Conservation (phyloP, 2,113 vertebrate species). For the Ailuropoda melanoleuca region DNA sequence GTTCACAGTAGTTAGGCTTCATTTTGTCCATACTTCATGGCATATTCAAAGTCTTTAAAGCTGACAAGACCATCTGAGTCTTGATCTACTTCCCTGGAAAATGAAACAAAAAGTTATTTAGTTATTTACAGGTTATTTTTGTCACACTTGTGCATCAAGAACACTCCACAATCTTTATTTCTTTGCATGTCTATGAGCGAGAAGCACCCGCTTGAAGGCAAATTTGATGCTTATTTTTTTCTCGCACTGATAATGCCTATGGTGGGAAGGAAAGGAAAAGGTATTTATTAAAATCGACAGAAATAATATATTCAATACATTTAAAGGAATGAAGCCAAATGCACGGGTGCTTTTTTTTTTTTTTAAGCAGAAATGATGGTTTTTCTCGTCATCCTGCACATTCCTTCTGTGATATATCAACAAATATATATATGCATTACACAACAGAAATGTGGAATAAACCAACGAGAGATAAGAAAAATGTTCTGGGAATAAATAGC, state of each 20-base stretch:
- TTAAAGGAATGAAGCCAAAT: slow-evolving; percentile 20
- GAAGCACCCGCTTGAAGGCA: background rate
- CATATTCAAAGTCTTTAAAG: slow-evolving; percentile 89
- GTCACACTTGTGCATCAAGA: background rate
- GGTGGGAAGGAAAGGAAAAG: background rate
- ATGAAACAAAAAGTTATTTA: slow-evolving; percentile 61
- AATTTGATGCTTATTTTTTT: background rate
- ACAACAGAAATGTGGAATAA: background rate
- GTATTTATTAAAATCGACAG: background rate
- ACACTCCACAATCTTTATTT: background rate
- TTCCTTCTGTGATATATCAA: background rate
- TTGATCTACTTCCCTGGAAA: slow-evolving; percentile 85
- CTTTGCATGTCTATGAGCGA: background rate
- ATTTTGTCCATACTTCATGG: slow-evolving; percentile 80
- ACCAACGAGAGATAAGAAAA: background rate
- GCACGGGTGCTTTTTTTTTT: background rate
- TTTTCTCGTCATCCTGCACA: background rate
- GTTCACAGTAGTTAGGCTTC: slow-evolving; percentile 68
- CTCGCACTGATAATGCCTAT: background rate
- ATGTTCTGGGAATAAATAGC: background rate
- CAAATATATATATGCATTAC: background rate
- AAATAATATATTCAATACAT: background rate
- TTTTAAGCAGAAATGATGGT: background rate
- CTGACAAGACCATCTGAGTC: slow-evolving; percentile 86
- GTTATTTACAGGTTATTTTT: background rate